Evolutionary conservation across 2,888 invertebrate species (phyloP).

Genomic region (Spatulosminthurus flaviceps): DNA sequence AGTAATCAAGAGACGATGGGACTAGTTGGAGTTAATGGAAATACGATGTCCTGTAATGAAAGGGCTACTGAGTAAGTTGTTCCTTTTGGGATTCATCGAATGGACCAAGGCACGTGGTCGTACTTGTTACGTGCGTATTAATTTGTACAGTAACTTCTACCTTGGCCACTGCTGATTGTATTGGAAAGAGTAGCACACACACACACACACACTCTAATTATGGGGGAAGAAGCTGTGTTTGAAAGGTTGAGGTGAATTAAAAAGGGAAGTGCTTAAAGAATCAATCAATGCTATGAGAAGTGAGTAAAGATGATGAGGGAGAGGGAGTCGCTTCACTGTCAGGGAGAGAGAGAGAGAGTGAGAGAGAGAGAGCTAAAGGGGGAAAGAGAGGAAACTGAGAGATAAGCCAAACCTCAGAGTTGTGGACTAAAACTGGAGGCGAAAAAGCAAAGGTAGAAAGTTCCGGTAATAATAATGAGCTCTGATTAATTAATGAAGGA

Average conservation of each 20-base stretch:
- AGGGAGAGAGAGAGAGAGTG: background rate
- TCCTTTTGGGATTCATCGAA: background rate
- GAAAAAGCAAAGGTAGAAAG: background rate
- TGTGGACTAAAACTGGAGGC: background rate
- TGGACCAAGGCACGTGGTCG: too few relatives aligned
- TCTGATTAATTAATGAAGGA: constrained; percentile 28
- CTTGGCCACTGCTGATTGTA: too few relatives aligned
- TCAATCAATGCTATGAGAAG: constrained; percentile 16
- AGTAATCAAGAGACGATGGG: background rate
- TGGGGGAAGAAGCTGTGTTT: constrained; percentile 11
- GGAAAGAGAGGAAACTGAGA: background rate
- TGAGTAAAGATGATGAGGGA: constrained; percentile 4
- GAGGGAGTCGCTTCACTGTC: background rate
- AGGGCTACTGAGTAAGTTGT: background rate
- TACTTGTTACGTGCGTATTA: too few relatives aligned
- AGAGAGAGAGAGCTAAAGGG: background rate
- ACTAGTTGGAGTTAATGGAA: background rate
- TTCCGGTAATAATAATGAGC: constrained; percentile 13
- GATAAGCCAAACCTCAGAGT: background rate
- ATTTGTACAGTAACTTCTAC: too few relatives aligned
- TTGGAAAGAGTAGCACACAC: too few relatives aligned
- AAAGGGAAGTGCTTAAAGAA: constrained; percentile 6
- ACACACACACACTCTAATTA: constrained; percentile 4
- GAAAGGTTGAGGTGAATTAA: constrained; percentile 21
- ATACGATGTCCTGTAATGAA: constrained; percentile 2